These are phyloP conservation scores for Sinelater perroti DNA, from an alignment of 2,888 invertebrate species.

Conservation along the genomic window DNA sequence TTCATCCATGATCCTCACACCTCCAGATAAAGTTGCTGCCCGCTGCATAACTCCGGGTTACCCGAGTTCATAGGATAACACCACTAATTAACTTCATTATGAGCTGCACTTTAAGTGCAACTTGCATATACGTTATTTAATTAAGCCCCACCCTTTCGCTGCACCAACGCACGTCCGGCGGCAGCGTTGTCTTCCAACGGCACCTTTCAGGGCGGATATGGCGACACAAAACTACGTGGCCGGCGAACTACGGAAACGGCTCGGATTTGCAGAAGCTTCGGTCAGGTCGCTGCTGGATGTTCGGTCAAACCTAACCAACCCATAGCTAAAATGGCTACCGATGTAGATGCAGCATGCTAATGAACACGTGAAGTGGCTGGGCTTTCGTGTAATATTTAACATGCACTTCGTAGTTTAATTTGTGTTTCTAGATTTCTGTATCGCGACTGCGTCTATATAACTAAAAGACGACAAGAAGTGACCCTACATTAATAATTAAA, in stretches of 20 bases:
- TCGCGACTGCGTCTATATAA: too few species aligned
- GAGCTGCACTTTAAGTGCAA: slow-evolving; percentile 20
- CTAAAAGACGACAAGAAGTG: too few species aligned
- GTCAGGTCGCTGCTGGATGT: not conserved
- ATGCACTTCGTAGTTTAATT: not conserved
- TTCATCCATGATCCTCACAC: too few species aligned
- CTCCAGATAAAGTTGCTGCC: slow-evolving; percentile 1
- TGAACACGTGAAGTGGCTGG: not conserved
- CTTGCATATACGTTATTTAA: slow-evolving; percentile 23
- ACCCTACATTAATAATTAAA: too few species aligned
- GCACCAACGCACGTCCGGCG: not conserved
- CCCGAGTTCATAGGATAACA: slow-evolving; percentile 8
- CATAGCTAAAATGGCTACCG: not conserved
- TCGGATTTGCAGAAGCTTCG: not conserved
- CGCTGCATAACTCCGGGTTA: slow-evolving; percentile 8
- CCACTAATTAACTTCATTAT: slow-evolving; percentile 18
- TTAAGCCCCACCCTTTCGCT: slow-evolving; percentile 13
- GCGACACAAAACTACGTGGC: too few species aligned
- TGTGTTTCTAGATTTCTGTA: too few species aligned
- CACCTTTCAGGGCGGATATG: not conserved
- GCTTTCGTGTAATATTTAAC: not conserved
- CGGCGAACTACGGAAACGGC: not conserved
- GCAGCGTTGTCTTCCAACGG: not conserved
- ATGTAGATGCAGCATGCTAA: not conserved
- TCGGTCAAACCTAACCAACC: not conserved